These are phyloP conservation scores for Zygogramma bicolorata DNA, from an alignment of 2,888 invertebrate genomes.

Conservation along the genomic window DNA sequence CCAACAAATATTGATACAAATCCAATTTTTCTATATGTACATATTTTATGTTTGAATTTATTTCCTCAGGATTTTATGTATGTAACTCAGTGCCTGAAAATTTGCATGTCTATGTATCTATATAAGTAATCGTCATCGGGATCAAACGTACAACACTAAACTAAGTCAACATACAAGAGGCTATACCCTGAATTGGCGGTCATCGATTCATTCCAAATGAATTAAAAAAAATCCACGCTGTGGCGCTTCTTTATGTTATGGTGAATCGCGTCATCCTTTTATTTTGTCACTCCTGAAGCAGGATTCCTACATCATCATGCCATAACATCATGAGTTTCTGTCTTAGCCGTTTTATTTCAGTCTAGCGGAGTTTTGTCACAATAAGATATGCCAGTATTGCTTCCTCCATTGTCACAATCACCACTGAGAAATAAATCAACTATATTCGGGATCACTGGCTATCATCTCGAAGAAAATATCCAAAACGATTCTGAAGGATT, in stretches of 20 bases:
- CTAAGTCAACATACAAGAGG: slow-evolving; percentile 41
- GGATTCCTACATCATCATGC: slow-evolving; percentile 40
- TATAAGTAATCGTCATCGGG: slow-evolving; percentile 29
- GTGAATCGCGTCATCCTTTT: slow-evolving; percentile 44
- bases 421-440: neutral
- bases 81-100: slow-evolving; percentile 34
- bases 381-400: slow-evolving; percentile 23
- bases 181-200: slow-evolving; percentile 51
- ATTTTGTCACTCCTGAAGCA: slow-evolving; percentile 34
- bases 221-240: slow-evolving; percentile 36
- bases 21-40: neutral
- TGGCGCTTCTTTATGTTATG: slow-evolving; percentile 46
- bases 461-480: neutral
- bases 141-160: slow-evolving; percentile 38
- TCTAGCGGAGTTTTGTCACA: slow-evolving; percentile 40
- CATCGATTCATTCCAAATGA: slow-evolving; percentile 35
- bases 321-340: slow-evolving; percentile 35
- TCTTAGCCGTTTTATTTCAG: slow-evolving; percentile 31
- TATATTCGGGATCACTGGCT: neutral
- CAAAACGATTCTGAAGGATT: neutral
- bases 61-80: neutral
- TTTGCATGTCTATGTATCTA: slow-evolving; percentile 56
- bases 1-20: neutral
- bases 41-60: slow-evolving; percentile 1
- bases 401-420: neutral